Evolutionary conservation across 2,797 vertebrate species (phyloP).

Genomic region (Lates japonicus): DNA sequence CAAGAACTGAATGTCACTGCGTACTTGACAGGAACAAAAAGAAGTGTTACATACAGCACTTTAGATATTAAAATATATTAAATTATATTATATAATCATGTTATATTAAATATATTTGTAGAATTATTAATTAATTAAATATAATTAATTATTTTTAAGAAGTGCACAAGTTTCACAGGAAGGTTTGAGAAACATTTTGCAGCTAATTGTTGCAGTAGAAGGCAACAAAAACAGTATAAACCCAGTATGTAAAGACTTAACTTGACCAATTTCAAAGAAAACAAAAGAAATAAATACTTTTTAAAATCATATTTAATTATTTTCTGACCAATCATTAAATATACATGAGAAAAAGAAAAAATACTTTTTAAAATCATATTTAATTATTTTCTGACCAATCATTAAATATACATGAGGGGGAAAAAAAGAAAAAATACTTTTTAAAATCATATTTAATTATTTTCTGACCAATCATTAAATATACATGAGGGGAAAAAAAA

Average conservation of each 20-base stretch:
- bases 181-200: background rate
- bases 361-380: background rate
- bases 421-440: no score
- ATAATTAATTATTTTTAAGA: no score
- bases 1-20: constrained; percentile 64
- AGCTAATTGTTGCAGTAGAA: background rate
- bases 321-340: background rate
- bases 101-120: no score
- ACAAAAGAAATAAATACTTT: no score
- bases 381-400: background rate
- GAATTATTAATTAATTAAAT: no score
- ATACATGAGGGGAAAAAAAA: no score
- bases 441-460: no score
- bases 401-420: background rate
- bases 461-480: background rate
- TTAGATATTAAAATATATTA: background rate
- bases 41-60: background rate
- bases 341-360: background rate
- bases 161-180: background rate
- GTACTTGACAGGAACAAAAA: constrained; percentile 37
- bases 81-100: no score
- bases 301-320: background rate
- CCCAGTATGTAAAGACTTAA: no score
- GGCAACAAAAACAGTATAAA: background rate
- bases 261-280: no score